These are phyloP conservation scores for Chlorocebus sabaeus DNA, from an alignment of 2,113 vertebrate genomes.

Conservation along the genomic window DNA sequence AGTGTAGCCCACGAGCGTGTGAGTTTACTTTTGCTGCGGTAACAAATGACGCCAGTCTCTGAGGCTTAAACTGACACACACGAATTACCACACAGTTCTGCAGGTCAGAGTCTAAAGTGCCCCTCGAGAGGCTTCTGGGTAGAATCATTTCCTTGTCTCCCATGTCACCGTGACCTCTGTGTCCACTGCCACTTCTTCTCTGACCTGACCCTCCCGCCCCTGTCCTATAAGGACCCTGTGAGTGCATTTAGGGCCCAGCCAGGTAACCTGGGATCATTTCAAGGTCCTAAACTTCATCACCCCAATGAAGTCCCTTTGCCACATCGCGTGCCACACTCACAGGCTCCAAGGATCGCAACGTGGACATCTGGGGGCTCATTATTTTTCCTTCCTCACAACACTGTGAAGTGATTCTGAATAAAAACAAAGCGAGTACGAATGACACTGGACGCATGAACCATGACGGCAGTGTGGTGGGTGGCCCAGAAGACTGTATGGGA, in stretches of 20 bases:
- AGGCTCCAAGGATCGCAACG: too few species aligned
- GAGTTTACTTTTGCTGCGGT: neutral
- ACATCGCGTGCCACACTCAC: accelerated
- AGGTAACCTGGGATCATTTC: neutral
- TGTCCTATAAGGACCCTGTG: neutral
- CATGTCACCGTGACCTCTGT: neutral
- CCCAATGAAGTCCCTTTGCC: neutral
- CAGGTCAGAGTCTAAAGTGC: neutral
- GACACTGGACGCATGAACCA: accelerated
- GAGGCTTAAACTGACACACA: neutral
- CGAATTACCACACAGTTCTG: accelerated
- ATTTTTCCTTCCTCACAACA: neutral
- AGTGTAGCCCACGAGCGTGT: too few species aligned
- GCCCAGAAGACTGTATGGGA: neutral
- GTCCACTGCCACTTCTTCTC: neutral
- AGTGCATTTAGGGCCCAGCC: neutral
- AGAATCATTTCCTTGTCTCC: neutral
- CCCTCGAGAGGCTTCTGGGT: neutral
- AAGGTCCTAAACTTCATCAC: neutral
- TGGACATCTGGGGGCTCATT: neutral
- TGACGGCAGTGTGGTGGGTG: neutral
- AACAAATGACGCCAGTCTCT: neutral
- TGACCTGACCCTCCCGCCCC: neutral
- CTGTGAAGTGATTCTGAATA: neutral
- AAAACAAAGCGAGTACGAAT: accelerated